A percentile compares a stretch with the other conserved stretches of the same genome.
These are phyloP conservation scores for Trinorchestia longiramus DNA, from an alignment of 1,140 invertebrate species.

Conservation along the genomic window DNA sequence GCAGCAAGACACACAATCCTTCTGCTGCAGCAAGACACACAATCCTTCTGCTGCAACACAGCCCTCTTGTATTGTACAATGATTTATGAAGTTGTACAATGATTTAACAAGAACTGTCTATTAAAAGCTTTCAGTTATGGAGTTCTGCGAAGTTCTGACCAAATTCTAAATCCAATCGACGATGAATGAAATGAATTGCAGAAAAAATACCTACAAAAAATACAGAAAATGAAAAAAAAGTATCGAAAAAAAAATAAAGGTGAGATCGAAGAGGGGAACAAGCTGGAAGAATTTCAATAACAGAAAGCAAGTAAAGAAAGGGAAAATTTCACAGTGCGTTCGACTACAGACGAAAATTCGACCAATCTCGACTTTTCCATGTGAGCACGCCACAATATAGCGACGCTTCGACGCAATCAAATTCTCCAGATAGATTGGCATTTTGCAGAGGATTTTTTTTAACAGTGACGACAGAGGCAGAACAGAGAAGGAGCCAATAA, in stretches of 20 bases:
- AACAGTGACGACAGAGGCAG: background rate
- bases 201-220: too few species aligned
- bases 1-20: too few species aligned
- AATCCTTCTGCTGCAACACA: too few species aligned
- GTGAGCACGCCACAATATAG: constrained; percentile 34
- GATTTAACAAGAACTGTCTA: too few species aligned
- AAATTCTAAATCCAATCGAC: too few species aligned
- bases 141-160: too few species aligned
- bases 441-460: constrained; percentile 13
- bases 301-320: background rate
- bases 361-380: constrained; percentile 16
- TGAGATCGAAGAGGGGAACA: background rate
- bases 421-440: constrained; percentile 33
- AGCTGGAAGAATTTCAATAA: background rate
- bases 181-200: too few species aligned
- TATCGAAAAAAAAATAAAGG: background rate
- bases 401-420: constrained; percentile 25
- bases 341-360: background rate
- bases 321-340: background rate
- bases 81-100: too few species aligned
- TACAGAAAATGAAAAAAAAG: too few species aligned
- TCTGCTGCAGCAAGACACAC: too few species aligned
- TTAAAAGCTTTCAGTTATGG: too few species aligned
- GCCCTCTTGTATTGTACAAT: too few species aligned
- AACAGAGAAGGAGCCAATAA: constrained; percentile 35